A percentile compares a stretch with the other conserved stretches of the same genome.
Conservation (phyloP, 2,888 invertebrate genomes). For the Baronia brevicornis region DNA sequence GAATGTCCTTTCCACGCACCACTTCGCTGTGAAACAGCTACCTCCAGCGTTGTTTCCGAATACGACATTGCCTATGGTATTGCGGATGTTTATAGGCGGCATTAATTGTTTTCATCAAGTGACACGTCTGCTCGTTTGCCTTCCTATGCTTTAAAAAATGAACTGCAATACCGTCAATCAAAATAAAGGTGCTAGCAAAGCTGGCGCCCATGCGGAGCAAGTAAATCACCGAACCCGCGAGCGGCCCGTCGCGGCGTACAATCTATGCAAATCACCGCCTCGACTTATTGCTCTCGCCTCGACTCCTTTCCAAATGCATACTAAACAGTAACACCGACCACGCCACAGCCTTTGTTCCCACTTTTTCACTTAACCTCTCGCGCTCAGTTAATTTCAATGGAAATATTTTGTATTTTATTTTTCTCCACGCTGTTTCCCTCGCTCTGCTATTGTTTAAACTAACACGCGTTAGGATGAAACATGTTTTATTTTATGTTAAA, state of each 20-base stretch:
- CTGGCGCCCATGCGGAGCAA: constrained; percentile 29
- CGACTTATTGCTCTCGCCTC: constrained; percentile 74
- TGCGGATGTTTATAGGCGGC: too few relatives aligned
- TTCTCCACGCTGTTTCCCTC: constrained; percentile 15
- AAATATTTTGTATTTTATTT: constrained; percentile 29
- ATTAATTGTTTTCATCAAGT: too few relatives aligned
- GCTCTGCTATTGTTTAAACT: constrained; percentile 17
- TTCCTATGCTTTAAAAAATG: too few relatives aligned
- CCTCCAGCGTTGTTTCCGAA: too few relatives aligned
- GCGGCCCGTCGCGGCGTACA: constrained; percentile 34
- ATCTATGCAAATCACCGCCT: constrained; percentile 71
- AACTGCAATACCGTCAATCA: too few relatives aligned
- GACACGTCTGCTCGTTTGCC: too few relatives aligned
- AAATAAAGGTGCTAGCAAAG: constrained; percentile 39
- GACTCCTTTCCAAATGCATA: constrained; percentile 73
- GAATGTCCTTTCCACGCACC: too few relatives aligned
- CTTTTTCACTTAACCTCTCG: constrained; percentile 53
- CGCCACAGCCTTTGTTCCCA: constrained; percentile 57
- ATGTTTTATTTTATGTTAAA: constrained; percentile 5
- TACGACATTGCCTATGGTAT: too few relatives aligned
- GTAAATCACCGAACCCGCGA: constrained; percentile 54
- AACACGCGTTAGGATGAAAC: constrained; percentile 13
- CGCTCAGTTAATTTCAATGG: constrained; percentile 35
- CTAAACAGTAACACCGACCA: constrained; percentile 57
- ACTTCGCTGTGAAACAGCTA: too few relatives aligned